Conservation (phyloP, 2,797 vertebrate genomes). For the Poeciliopsis infans region DNA sequence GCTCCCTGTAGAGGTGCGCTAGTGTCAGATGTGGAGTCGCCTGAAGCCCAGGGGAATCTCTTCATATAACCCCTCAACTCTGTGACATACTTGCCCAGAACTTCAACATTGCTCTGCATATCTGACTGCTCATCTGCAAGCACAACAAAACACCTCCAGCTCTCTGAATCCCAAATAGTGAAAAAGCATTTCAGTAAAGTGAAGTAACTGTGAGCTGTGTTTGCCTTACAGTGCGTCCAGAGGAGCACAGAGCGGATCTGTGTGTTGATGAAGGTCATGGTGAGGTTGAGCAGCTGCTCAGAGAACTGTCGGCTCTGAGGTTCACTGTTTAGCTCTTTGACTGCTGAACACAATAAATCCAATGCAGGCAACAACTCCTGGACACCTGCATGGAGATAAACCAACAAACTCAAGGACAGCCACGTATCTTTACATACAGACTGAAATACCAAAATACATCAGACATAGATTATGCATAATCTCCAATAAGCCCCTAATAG, state of each 20-base stretch:
- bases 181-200: not conserved
- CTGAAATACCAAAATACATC: not conserved
- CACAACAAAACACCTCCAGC: conserved; percentile 10
- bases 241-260: conserved; percentile 85
- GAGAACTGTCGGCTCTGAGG: conserved; percentile 93
- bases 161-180: not conserved
- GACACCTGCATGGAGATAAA: conserved; percentile 75
- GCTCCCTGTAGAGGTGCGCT: conserved; percentile 14
- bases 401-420: not conserved
- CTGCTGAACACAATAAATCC: conserved; percentile 86
- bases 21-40: not conserved
- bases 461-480: not conserved
- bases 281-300: conserved; percentile 91
- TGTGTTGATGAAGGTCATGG: conserved; percentile 86
- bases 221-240: conserved; percentile 76
- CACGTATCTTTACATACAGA: not conserved
- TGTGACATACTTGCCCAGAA: conserved; percentile 87
- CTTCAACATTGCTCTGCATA: conserved; percentile 80
- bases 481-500: not conserved
- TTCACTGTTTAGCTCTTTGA: conserved; percentile 89
- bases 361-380: conserved; percentile 88
- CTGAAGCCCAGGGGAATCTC: conserved; percentile 79
- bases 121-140: conserved; percentile 82
- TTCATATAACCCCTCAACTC: conserved; percentile 89
- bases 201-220: not conserved